Percentiles rank a stretch among this genome's conserved stretches.
Conservation (phyloP, 2,113 vertebrate species). For the Caranx ignobilis region DNA sequence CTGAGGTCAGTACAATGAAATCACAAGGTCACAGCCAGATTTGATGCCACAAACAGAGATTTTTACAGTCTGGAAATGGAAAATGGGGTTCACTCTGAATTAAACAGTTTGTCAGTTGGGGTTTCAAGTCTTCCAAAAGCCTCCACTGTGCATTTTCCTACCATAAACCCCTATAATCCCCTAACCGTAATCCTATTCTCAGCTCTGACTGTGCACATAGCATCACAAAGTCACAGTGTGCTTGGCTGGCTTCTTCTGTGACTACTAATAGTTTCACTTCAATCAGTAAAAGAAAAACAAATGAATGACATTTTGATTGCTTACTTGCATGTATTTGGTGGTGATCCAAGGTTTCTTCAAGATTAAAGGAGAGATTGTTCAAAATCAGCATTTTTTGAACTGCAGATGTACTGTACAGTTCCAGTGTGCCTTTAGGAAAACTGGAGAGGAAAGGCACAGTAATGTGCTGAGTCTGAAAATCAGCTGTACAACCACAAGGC, state of each 20-base stretch:
- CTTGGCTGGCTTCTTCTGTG: not conserved
- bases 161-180: slow-evolving; percentile 48
- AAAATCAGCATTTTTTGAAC: slow-evolving; percentile 1
- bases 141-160: slow-evolving; percentile 41
- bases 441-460: slow-evolving; percentile 13
- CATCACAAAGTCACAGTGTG: slow-evolving; percentile 12
- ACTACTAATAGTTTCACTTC: slow-evolving; percentile 21
- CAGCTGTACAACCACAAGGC: slow-evolving; percentile 7
- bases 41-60: not conserved
- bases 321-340: accelerated
- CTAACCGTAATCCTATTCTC: slow-evolving; percentile 44
- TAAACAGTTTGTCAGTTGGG: not conserved
- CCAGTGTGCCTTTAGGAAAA: not conserved
- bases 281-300: slow-evolving; percentile 30
- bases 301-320: slow-evolving; percentile 4
- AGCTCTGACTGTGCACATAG: slow-evolving; percentile 35
- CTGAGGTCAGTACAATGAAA: slow-evolving; percentile 83
- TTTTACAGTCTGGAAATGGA: not conserved
- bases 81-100: not conserved
- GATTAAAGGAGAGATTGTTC: not conserved
- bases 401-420: not conserved
- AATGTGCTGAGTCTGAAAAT: slow-evolving; percentile 18
- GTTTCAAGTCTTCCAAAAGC: slow-evolving; percentile 21
- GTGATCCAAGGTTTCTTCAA: not conserved
- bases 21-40: not conserved